These are phyloP conservation scores for Plebejus argus DNA, from an alignment of 2,888 invertebrate genomes.

Conservation along the genomic window DNA sequence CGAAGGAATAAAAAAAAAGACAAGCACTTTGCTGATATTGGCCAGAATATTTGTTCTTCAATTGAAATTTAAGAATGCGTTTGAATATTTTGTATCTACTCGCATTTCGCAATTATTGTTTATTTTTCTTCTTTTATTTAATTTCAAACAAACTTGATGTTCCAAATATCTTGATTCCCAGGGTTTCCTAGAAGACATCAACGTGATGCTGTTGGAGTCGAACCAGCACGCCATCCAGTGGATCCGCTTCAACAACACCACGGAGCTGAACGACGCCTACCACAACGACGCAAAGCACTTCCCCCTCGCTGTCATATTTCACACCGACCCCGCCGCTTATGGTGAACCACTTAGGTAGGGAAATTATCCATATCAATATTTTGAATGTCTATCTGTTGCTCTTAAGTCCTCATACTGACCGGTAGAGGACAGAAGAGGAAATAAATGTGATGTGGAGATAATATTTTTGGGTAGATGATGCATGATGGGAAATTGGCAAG, in stretches of 20 bases:
- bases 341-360: slow-evolving; percentile 72
- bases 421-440: too few relatives aligned
- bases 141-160: neutral
- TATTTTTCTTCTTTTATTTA: too few relatives aligned
- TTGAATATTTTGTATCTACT: neutral
- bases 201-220: slow-evolving; percentile 80
- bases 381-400: too few relatives aligned
- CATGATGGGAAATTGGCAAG: too few relatives aligned
- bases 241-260: slow-evolving; percentile 83
- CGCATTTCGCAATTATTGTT: too few relatives aligned
- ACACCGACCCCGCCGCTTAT: slow-evolving; percentile 67
- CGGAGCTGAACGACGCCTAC: slow-evolving; percentile 85
- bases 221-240: slow-evolving; percentile 82
- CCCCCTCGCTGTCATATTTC: slow-evolving; percentile 87
- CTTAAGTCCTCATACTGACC: too few relatives aligned
- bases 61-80: neutral
- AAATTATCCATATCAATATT: too few relatives aligned
- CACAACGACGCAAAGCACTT: slow-evolving; percentile 84
- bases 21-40: neutral
- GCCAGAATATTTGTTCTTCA: neutral
- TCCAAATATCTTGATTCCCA: slow-evolving; percentile 48
- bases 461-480: too few relatives aligned
- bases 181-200: slow-evolving; percentile 84
- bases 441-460: too few relatives aligned
- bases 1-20: neutral